Base-by-base conservation (phyloP, 2,113 vertebrate species). In the Nothocercus julius region DNA sequence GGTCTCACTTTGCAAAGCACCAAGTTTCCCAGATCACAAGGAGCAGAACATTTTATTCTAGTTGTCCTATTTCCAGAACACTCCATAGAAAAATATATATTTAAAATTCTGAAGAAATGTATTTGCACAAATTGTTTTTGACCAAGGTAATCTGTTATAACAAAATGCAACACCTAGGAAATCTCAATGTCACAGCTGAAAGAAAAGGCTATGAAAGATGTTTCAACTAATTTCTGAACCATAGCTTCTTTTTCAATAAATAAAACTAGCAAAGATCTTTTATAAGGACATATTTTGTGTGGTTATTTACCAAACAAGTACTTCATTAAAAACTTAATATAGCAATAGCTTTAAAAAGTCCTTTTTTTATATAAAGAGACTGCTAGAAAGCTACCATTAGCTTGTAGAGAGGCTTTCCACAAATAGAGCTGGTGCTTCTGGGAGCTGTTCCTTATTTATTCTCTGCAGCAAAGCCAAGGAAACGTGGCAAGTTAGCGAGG, bases 391-490 rank as follows among this genome's bases (percentile, higher is more conserved):
- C 18, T 80, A 28, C 58, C 30, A 85, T 87, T 80, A 85, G 34
- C 42, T 82, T 51, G 13, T 24, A 86, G 47, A 81, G 19, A 18
- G 32, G 28, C 47, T 87, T 86, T 89, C 82, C 81, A 76, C 28
- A 47, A 28, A 56, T 42, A 78, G 2, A 87, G n/a, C 6, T 67
- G 27, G 10, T 88, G 56, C 64, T 95, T 86, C 73, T 86, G 77
- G 82, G 36, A 94, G 56, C 1, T 0, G 44, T 32, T 94, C 51
- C 69, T 63, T 88, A 9, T 47, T 83, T 89, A 66, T 45, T 68
- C 61, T 80, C 81, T 49, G 59, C 61, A 68, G 88, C 61, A 96
- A 92, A 94, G 59, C n/a, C 75, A 90, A 73, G 87, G 32, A 40
- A 44, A 59, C 85, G 38, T 19, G 22, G 45, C 66, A 89, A 87